Percentiles rank a stretch among this genome's conserved stretches.
phyloP scores from a whole-genome alignment of 2,797 vertebrate genomes.

The Glyptemys insculpta region DNA sequence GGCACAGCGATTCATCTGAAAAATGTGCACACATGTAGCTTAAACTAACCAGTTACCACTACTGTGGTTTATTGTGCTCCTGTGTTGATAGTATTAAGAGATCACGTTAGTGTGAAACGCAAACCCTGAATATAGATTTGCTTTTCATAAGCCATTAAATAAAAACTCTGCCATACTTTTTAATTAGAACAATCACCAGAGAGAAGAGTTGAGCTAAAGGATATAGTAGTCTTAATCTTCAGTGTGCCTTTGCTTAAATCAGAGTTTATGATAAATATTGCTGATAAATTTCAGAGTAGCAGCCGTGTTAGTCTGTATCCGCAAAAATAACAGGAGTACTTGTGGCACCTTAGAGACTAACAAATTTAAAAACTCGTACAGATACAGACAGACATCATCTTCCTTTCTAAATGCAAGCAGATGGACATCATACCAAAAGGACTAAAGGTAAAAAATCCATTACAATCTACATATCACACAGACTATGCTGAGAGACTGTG shows the following conservation, averaged over 20 bases:
- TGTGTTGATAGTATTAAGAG: not conserved
- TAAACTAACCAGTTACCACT: not conserved
- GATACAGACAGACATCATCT: no score
- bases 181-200: not conserved
- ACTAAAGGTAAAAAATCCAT: no score
- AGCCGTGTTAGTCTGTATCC: no score
- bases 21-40: not conserved
- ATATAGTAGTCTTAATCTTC: not conserved
- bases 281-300: no score
- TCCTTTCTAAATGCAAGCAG: no score
- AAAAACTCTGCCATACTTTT: not conserved
- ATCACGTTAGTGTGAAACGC: not conserved
- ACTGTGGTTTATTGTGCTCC: not conserved
- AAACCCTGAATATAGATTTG: not conserved
- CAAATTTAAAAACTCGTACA: no score
- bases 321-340: no score
- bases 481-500: no score
- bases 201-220: not conserved
- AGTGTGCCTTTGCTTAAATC: not conserved
- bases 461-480: no score
- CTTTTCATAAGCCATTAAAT: not conserved
- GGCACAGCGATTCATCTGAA: not conserved
- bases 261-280: not conserved
- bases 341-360: no score
- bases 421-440: no score